phyloP scores from a whole-genome alignment of 2,797 vertebrate genomes.

The Discoglossus pictus region DNA sequence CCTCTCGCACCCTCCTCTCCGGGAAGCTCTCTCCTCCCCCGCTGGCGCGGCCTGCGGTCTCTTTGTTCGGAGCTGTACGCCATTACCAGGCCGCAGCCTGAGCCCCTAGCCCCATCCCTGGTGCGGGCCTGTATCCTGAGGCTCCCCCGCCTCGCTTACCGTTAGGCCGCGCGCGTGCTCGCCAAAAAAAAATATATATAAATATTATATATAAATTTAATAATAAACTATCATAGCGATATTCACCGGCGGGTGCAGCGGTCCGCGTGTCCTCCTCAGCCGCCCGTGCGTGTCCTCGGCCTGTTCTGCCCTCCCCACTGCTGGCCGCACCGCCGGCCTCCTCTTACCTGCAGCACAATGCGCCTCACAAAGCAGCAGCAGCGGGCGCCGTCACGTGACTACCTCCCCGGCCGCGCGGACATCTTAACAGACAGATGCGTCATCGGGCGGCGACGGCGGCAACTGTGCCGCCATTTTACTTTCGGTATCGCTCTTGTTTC shows the following conservation, averaged over 20 bases:
- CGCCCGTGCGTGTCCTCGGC: neutral
- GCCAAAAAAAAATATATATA: no score
- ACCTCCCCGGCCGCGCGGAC: constrained; percentile 17
- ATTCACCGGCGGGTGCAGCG: neutral
- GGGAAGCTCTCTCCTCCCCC: neutral
- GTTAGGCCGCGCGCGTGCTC: no score
- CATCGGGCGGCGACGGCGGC: constrained; percentile 3
- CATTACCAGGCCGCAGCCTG: constrained; percentile 26
- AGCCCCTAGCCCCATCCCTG: no score
- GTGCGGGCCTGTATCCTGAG: no score
- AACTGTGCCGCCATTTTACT: no score
- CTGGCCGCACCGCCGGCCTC: constrained; percentile 5
- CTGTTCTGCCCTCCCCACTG: neutral
- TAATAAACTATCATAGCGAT: no score
- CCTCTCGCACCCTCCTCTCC: neutral
- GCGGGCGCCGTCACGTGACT: constrained; percentile 48
- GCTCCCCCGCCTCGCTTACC: no score
- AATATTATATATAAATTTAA: no score
- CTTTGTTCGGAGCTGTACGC: constrained; percentile 6
- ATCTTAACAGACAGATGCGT: constrained; percentile 23
- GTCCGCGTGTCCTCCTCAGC: neutral
- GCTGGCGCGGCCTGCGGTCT: constrained; percentile 1
- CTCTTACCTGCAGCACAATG: constrained; percentile 50
- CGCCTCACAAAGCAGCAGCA: constrained; percentile 49
- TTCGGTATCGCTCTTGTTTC: no score